Evolutionary conservation across 2,888 invertebrate genomes (phyloP).

Genomic region (Baccha elongata): DNA sequence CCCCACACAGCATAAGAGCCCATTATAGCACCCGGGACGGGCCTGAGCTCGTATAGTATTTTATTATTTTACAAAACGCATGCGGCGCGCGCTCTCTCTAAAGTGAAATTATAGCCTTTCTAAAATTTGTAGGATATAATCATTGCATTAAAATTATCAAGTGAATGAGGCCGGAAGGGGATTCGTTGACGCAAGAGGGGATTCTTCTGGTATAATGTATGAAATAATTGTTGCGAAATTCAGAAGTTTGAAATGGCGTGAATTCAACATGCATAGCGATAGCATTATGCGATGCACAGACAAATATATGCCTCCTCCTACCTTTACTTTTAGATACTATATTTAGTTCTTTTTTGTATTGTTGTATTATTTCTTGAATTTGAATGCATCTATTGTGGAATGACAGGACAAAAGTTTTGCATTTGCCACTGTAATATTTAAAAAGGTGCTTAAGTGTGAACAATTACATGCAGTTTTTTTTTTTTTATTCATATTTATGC

Average conservation of each 20-base stretch:
- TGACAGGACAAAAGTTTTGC: conserved; percentile 51
- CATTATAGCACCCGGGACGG: conserved; percentile 28
- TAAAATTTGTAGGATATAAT: conserved; percentile 69
- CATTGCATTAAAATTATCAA: conserved; percentile 69
- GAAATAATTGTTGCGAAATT: conserved; percentile 45
- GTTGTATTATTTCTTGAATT: conserved; percentile 17
- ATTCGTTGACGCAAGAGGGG: background rate
- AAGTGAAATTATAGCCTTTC: conserved; percentile 70
- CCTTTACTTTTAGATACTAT: background rate
- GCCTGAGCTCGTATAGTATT: conserved; percentile 6
- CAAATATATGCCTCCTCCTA: too few species aligned
- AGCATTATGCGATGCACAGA: conserved; percentile 29
- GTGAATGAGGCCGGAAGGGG: conserved; percentile 43
- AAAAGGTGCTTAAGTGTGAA: conserved; percentile 49
- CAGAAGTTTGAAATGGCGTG: conserved; percentile 62
- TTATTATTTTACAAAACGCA: background rate
- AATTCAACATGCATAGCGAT: conserved; percentile 34
- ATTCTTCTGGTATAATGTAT: background rate
- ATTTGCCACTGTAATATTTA: conserved; percentile 58
- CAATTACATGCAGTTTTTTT: conserved; percentile 51
- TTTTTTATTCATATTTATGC: background rate
- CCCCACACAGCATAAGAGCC: conserved; percentile 27
- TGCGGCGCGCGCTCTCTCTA: conserved; percentile 7
- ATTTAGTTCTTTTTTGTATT: background rate
- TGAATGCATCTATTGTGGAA: conserved; percentile 44